Evolutionary conservation across 1,140 invertebrate species (phyloP).

Genomic region (Heliconius congener): DNA sequence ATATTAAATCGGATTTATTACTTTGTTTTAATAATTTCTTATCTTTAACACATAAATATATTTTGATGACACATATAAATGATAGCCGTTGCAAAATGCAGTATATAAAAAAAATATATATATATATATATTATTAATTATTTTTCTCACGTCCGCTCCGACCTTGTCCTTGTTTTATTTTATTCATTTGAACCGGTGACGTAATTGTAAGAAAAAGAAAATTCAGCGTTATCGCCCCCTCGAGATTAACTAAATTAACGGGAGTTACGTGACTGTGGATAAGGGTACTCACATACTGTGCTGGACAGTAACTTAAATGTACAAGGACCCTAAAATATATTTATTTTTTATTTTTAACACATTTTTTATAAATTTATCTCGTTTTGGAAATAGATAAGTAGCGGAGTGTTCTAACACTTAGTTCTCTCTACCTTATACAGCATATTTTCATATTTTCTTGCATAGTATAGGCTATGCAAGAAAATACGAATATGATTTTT

Average conservation of each 20-base stretch:
- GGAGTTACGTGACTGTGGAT: conserved; percentile 45
- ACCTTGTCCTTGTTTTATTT: conserved; percentile 36
- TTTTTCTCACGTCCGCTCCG: conserved; percentile 23
- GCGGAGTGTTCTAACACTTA: too few relatives aligned
- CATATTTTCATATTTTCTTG: too few relatives aligned
- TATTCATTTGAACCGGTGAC: conserved; percentile 38
- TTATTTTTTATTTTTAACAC: background rate
- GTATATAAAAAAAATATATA: too few relatives aligned
- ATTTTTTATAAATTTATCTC: background rate
- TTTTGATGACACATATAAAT: too few relatives aligned
- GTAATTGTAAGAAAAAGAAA: conserved; percentile 48
- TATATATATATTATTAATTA: background rate
- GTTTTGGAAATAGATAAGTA: too few relatives aligned
- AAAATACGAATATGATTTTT: too few relatives aligned
- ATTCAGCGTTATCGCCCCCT: conserved; percentile 44
- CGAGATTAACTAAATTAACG: conserved; percentile 52
- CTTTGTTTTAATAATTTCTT: too few relatives aligned
- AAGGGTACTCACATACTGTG: background rate
- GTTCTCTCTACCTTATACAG: too few relatives aligned
- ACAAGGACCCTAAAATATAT: background rate
- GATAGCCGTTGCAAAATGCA: too few relatives aligned
- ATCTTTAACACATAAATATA: too few relatives aligned
- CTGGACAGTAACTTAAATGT: background rate
- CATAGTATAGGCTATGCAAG: too few relatives aligned
- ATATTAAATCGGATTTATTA: too few relatives aligned